Evolutionary conservation across 2,888 invertebrate genomes (phyloP), one percentile per base, ranked within the genome.

Genomic region (Elegia similella): DNA sequence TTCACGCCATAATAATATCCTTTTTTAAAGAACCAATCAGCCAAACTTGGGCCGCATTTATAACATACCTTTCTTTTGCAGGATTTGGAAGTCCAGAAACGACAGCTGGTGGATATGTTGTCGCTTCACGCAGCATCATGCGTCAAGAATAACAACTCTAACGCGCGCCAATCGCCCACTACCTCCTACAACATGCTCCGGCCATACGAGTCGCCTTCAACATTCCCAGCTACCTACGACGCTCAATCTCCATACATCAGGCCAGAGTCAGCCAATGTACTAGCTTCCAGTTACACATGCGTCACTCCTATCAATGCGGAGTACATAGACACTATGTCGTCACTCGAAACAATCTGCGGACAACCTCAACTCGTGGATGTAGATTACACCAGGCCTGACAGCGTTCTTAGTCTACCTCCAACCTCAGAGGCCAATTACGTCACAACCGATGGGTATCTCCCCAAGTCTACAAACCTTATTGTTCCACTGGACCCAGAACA

Each of bases 61-160:
- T 7, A 1, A 17, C 44, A 59, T 53, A 1, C 23, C 7, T n/a
- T 6, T 29, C 2, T 52, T 23, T 87, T 85, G 46, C 95, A 96
- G 85, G 94, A 95, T 72, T 88, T 97, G 73, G 96, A 97, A 86
- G 95, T 94, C 56, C 95, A 97, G 78, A 94, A 95, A 73, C 93
- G 95, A 64, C 94, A 95, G 75, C 90, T 98, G 59, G 93, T 95
- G 71, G 96, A 96, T 68, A 96, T 97, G 94, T 86, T 97, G 68
- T 94, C 95, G 55, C 85, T 94, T 13, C 97, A 97, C 82, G 92
- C 94, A 43, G 94, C 95, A 0, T 93, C 93, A 12, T 97, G 97
- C 76, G 89, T 95, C 59, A 94, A 93, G 67, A 87, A 88, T 68
- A 80, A 81, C 61, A 84, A 81, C 65, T 69, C 85, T 55, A 82